A percentile compares a stretch with the other conserved stretches of the same genome.
Evolutionary conservation across 2,888 invertebrate genomes (phyloP).

Genomic region (Aleiodes leptofemur): DNA sequence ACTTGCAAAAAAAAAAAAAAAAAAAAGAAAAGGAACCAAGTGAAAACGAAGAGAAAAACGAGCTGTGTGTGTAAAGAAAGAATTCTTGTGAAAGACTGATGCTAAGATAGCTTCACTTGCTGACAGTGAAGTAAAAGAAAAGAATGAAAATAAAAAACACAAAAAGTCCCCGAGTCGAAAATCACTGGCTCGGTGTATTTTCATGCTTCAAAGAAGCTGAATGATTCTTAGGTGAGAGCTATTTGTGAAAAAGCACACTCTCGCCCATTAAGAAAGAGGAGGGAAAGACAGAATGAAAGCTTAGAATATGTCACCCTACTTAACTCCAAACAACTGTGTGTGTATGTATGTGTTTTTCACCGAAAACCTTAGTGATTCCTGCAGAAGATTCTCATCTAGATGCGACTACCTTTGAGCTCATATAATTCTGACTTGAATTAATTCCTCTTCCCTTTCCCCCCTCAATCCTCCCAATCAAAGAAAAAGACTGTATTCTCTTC

Average conservation of each 20-base stretch:
- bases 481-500: background rate
- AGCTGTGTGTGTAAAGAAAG: constrained; percentile 4
- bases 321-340: constrained; percentile 33
- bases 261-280: background rate
- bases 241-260: background rate
- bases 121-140: constrained; percentile 43
- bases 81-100: constrained; percentile 32
- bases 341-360: too few species aligned
- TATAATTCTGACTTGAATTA: constrained; percentile 5
- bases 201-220: constrained; percentile 59
- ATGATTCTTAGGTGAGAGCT: constrained; percentile 44
- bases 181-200: constrained; percentile 57
- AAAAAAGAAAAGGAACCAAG: constrained; percentile 4
- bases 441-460: background rate
- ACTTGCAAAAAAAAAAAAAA: background rate
- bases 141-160: constrained; percentile 42
- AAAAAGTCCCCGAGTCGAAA: constrained; percentile 59
- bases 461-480: background rate
- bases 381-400: background rate
- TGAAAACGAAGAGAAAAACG: background rate
- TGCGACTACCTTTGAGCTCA: constrained; percentile 23
- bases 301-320: constrained; percentile 33
- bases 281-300: background rate
- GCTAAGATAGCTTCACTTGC: constrained; percentile 22
- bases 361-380: background rate